Conservation (phyloP, 2,888 invertebrate genomes). For the Dynastes grantii region DNA sequence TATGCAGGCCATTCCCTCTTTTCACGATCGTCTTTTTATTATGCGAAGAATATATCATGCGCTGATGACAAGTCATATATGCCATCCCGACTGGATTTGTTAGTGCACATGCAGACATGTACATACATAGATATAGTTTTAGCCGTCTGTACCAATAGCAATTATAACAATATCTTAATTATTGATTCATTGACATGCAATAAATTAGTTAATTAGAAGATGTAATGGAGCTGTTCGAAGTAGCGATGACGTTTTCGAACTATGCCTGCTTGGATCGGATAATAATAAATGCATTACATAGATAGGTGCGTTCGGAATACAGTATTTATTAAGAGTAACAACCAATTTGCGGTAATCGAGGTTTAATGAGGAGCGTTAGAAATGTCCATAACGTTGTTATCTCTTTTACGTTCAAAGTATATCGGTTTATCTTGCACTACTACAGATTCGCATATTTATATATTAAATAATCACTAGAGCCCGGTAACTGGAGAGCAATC, state of each 20-base stretch:
- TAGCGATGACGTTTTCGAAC: not conserved
- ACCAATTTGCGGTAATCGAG: too few relatives aligned
- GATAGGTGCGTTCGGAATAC: too few relatives aligned
- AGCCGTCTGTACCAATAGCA: constrained; percentile 22
- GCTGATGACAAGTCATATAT: constrained; percentile 34
- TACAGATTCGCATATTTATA: too few relatives aligned
- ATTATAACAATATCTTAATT: constrained; percentile 33
- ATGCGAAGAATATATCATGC: constrained; percentile 23
- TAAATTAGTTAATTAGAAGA: constrained; percentile 22
- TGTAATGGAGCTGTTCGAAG: not conserved
- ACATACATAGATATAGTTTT: not conserved
- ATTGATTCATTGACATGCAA: constrained; percentile 31
- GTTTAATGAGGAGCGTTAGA: not conserved
- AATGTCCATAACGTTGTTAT: not conserved
- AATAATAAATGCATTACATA: too few relatives aligned
- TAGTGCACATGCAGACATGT: not conserved
- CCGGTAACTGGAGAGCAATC: too few relatives aligned
- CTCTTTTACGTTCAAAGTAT: not conserved
- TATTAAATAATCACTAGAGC: too few relatives aligned
- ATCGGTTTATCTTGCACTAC: too few relatives aligned
- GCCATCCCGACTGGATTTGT: not conserved
- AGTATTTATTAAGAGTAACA: too few relatives aligned
- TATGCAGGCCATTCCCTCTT: constrained; percentile 16
- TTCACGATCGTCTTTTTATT: constrained; percentile 22
- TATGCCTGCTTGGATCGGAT: too few relatives aligned